These are phyloP conservation scores for Huso huso DNA, from an alignment of 2,797 vertebrate genomes.

Conservation along the genomic window DNA sequence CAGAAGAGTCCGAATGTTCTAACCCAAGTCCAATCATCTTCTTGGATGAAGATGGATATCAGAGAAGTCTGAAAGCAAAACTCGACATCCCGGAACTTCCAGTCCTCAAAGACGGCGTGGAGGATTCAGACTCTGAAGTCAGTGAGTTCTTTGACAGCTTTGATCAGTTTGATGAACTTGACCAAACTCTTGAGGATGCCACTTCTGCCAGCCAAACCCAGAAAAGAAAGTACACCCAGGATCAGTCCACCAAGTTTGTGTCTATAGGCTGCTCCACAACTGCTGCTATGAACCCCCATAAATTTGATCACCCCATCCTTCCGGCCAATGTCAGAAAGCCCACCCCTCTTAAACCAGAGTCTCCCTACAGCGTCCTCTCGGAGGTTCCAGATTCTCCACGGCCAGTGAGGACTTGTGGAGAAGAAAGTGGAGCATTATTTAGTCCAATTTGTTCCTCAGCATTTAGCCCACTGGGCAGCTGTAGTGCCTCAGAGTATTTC, in stretches of 20 bases:
- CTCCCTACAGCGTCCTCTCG: constrained; percentile 65
- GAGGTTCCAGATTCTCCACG: constrained; percentile 80
- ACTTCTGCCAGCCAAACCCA: constrained; percentile 41
- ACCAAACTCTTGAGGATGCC: constrained; percentile 63
- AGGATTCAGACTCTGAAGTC: constrained; percentile 96
- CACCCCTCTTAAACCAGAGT: constrained; percentile 88
- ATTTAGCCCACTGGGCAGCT: constrained; percentile 81
- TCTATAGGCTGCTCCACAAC: constrained; percentile 56
- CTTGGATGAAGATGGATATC: constrained; percentile 95
- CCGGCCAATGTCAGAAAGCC: constrained; percentile 90
- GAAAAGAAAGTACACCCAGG: constrained; percentile 52
- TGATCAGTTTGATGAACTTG: constrained; percentile 90
- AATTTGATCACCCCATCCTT: constrained; percentile 78
- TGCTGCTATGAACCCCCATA: constrained; percentile 83
- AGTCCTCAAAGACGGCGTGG: constrained; percentile 78
- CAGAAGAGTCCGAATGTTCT: constrained; percentile 90
- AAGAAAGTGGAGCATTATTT: constrained; percentile 79
- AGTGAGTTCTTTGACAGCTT: constrained; percentile 99
- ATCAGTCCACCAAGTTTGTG: constrained; percentile 47
- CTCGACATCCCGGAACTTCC: constrained; percentile 89
- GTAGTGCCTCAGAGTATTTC: constrained; percentile 68
- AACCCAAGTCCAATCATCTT: constrained; percentile 97
- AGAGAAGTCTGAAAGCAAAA: constrained; percentile 89
- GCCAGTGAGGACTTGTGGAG: constrained; percentile 65
- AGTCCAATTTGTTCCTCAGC: constrained; percentile 88